phyloP scores from a whole-genome alignment of 1,140 invertebrate species.

The Drosophila punjabiensis region DNA sequence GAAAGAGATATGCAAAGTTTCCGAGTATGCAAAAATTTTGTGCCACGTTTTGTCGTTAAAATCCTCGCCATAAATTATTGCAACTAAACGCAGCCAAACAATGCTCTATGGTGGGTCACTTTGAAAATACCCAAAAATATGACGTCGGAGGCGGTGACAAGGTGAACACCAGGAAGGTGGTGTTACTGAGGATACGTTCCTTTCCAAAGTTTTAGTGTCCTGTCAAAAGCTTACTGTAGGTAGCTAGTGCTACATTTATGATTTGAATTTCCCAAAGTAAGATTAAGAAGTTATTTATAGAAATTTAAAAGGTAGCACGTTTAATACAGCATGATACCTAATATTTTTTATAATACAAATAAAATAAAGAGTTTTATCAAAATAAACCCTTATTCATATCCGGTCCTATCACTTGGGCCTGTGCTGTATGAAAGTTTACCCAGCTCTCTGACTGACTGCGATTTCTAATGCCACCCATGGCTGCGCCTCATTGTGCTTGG shows the following conservation, averaged over 20 bases:
- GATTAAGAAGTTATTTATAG: too few species aligned
- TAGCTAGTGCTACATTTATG: too few species aligned
- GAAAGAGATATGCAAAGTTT: neutral
- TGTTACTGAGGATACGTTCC: neutral
- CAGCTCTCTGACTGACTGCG: neutral
- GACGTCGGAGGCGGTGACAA: constrained; percentile 32
- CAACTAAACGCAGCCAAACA: constrained; percentile 64
- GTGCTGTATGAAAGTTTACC: neutral
- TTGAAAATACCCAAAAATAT: constrained; percentile 72
- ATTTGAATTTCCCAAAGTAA: too few species aligned
- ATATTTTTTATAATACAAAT: too few species aligned
- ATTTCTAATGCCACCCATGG: neutral
- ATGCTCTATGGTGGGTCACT: constrained; percentile 48
- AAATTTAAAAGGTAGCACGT: too few species aligned
- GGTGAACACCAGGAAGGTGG: neutral
- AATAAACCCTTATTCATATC: too few species aligned
- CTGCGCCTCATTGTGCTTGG: constrained; percentile 55
- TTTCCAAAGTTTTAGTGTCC: neutral
- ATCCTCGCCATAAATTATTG: constrained; percentile 62
- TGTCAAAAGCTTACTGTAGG: too few species aligned
- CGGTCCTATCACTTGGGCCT: too few species aligned
- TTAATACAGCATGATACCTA: too few species aligned
- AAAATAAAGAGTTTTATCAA: too few species aligned
- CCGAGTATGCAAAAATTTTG: constrained; percentile 45
- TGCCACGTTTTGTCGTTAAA: constrained; percentile 39